Evolutionary conservation across 2,888 invertebrate species (phyloP).

Genomic region (Prosapia bicincta): DNA sequence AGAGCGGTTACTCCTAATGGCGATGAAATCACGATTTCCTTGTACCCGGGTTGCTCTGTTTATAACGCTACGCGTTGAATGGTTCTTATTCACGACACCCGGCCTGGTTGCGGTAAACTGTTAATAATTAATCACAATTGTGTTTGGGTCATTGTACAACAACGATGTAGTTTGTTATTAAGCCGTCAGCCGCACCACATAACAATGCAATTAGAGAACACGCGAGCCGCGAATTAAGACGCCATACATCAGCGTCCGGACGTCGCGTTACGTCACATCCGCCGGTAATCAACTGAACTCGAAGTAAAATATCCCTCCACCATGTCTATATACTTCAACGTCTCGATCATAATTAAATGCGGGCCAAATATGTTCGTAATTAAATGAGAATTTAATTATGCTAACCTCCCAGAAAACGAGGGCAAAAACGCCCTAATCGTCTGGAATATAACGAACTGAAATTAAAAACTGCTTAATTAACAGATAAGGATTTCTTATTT

Average conservation of each 20-base stretch:
- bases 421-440: not conserved
- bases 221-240: slow-evolving; percentile 28
- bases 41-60: not conserved
- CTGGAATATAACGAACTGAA: not conserved
- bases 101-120: not conserved
- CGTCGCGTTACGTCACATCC: not conserved
- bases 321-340: not conserved
- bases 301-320: not conserved
- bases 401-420: not conserved
- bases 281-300: not conserved
- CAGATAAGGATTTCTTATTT: not conserved
- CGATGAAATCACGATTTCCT: not conserved
- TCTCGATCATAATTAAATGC: not conserved
- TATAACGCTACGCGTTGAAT: not conserved
- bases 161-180: slow-evolving; percentile 15
- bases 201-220: slow-evolving; percentile 22
- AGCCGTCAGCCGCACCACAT: slow-evolving; percentile 22
- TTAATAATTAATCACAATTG: slow-evolving; percentile 2
- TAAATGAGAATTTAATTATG: not conserved
- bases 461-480: not conserved
- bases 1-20: not conserved
- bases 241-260: slow-evolving; percentile 8
- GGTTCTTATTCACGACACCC: not conserved
- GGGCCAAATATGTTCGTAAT: not conserved
- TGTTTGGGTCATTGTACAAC: not conserved